phyloP scores from a whole-genome alignment of 2,113 vertebrate species.

The Platichthys stellatus region DNA sequence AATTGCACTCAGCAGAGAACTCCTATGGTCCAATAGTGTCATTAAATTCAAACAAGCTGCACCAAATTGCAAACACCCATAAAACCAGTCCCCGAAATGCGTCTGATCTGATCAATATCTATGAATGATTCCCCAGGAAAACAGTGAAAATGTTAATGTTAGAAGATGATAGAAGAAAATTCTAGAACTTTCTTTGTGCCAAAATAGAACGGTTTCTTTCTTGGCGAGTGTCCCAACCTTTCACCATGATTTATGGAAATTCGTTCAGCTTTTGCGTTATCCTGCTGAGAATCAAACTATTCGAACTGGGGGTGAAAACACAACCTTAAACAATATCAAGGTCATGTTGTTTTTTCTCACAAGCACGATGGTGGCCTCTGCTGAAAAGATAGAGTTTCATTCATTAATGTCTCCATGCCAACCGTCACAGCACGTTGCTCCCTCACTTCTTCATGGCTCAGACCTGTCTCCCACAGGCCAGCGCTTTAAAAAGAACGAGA shows the following conservation, averaged over 20 bases:
- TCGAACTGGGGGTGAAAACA: not conserved
- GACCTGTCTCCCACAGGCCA: constrained; percentile 34
- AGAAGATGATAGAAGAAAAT: no score
- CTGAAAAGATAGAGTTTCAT: constrained; percentile 39
- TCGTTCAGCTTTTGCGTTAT: no score
- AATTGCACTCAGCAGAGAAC: no score
- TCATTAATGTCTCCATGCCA: constrained; percentile 43
- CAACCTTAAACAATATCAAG: not conserved
- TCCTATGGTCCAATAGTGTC: no score
- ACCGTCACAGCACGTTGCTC: constrained; percentile 33
- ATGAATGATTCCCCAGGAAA: no score
- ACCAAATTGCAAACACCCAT: no score
- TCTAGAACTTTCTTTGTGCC: no score
- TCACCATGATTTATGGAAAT: not conserved
- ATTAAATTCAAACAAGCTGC: no score
- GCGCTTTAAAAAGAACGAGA: not conserved
- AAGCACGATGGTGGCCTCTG: constrained; percentile 21
- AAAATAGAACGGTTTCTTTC: no score
- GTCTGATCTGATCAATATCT: no score
- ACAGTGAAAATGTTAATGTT: no score
- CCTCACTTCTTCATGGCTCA: constrained; percentile 36
- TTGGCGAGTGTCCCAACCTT: not conserved
- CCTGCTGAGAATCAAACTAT: not conserved
- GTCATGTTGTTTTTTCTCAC: constrained; percentile 6
- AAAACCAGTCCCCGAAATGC: no score